A percentile compares a stretch with the other conserved stretches of the same genome.
Evolutionary conservation across 1,140 invertebrate genomes (phyloP).

Genomic region (Bombus confusus): DNA sequence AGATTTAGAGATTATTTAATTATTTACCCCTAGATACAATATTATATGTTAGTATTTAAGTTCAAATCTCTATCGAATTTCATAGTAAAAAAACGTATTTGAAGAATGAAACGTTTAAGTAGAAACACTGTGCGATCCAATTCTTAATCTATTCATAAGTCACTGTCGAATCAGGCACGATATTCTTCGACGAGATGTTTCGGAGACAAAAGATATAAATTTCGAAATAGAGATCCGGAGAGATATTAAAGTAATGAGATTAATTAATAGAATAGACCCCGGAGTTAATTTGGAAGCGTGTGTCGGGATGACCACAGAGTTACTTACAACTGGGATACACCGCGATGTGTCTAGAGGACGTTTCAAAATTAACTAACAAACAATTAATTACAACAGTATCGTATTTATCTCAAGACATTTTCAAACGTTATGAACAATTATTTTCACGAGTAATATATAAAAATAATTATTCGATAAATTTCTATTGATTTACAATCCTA

Average conservation of each 20-base stretch:
- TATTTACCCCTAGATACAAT: not conserved
- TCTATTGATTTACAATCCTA: not conserved
- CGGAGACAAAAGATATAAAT: constrained; percentile 40
- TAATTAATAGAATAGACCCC: constrained; percentile 72
- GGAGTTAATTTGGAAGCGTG: constrained; percentile 71
- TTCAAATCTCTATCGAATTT: too few relatives aligned
- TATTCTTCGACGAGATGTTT: constrained; percentile 5
- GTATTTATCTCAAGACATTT: not conserved
- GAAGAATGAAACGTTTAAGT: not conserved
- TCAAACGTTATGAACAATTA: not conserved
- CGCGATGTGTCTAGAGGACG: constrained; percentile 49
- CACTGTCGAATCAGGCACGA: not conserved
- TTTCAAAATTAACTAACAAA: constrained; percentile 63
- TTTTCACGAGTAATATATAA: too few relatives aligned
- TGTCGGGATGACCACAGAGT: constrained; percentile 58
- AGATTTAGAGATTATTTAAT: too few relatives aligned
- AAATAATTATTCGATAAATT: not conserved
- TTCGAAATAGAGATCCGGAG: constrained; percentile 32
- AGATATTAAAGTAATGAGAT: constrained; percentile 73
- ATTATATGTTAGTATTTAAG: not conserved
- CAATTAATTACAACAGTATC: constrained; percentile 52
- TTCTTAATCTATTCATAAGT: not conserved
- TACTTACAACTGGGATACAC: constrained; percentile 61
- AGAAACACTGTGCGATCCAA: too few relatives aligned
- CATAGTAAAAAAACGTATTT: not conserved